phyloP scores from a whole-genome alignment of 1,140 invertebrate genomes.

The Calephelis virginiensis region DNA sequence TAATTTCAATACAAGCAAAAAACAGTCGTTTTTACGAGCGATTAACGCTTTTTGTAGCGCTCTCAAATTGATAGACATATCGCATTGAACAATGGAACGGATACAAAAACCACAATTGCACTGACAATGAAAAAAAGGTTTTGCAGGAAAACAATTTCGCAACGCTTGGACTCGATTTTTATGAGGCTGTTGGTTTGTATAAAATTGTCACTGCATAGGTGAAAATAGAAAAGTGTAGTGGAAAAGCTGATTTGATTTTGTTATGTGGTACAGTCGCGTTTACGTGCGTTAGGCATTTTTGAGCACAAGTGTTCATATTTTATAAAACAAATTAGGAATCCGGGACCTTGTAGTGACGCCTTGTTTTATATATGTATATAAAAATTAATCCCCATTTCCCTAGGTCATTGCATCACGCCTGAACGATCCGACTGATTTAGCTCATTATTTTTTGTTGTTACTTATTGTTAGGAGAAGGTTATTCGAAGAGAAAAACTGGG shows the following conservation, averaged over 20 bases:
- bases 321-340: too few relatives aligned
- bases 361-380: too few relatives aligned
- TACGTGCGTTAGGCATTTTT: too few relatives aligned
- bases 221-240: conserved; percentile 10
- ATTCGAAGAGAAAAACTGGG: too few relatives aligned
- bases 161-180: conserved; percentile 8
- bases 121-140: conserved; percentile 30
- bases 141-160: conserved; percentile 35
- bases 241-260: not conserved
- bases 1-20: conserved; percentile 25
- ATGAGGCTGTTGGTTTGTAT: conserved; percentile 8
- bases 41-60: conserved; percentile 26
- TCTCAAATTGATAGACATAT: conserved; percentile 29
- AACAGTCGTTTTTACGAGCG: conserved; percentile 29
- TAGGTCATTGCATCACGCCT: too few relatives aligned
- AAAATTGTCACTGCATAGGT: conserved; percentile 8
- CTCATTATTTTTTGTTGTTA: too few relatives aligned
- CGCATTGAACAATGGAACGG: conserved; percentile 30
- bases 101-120: conserved; percentile 28
- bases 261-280: too few relatives aligned
- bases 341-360: too few relatives aligned
- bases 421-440: too few relatives aligned
- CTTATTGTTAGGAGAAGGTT: too few relatives aligned
- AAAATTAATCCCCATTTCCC: too few relatives aligned
- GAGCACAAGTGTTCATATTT: too few relatives aligned